Conservation (phyloP, 2,888 invertebrate genomes). For the Uloborus plumipes region DNA sequence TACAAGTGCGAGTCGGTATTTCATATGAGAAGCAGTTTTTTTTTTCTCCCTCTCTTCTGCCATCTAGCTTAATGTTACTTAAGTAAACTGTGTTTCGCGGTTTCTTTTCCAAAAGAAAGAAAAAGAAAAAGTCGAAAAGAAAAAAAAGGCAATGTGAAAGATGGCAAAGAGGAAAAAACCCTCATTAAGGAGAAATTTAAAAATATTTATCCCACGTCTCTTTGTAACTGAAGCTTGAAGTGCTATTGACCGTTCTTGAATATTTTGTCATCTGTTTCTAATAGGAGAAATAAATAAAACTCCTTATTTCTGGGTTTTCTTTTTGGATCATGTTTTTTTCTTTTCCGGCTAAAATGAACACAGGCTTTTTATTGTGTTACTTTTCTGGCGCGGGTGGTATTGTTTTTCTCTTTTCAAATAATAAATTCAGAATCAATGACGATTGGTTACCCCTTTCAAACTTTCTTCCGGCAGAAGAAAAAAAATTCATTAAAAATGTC, state of each 20-base stretch:
- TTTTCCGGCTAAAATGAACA: too few relatives aligned
- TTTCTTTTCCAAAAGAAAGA: constrained; percentile 37
- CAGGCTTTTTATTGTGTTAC: too few relatives aligned
- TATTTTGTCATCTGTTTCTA: constrained; percentile 64
- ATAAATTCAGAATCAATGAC: too few relatives aligned
- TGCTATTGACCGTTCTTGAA: constrained; percentile 61
- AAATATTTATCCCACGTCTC: constrained; percentile 52
- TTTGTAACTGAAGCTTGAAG: constrained; percentile 49
- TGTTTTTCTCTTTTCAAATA: too few relatives aligned
- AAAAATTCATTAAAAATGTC: too few relatives aligned
- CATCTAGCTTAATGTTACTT: constrained; percentile 55
- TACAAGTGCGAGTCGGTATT: constrained; percentile 59
- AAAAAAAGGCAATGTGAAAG: constrained; percentile 31
- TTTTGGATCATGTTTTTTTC: too few relatives aligned
- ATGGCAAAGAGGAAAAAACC: constrained; percentile 19
- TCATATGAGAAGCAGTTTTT: constrained; percentile 58
- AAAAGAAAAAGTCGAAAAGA: constrained; percentile 19
- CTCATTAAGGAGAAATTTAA: constrained; percentile 52
- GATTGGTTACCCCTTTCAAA: too few relatives aligned
- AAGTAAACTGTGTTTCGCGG: constrained; percentile 58
- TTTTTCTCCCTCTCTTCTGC: constrained; percentile 23
- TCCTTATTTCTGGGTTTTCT: constrained; percentile 21
- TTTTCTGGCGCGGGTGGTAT: too few relatives aligned
- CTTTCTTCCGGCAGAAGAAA: too few relatives aligned
- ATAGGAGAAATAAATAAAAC: constrained; percentile 59